phyloP scores from a whole-genome alignment of 2,888 invertebrate genomes.

The Tryphoninae sp. region DNA sequence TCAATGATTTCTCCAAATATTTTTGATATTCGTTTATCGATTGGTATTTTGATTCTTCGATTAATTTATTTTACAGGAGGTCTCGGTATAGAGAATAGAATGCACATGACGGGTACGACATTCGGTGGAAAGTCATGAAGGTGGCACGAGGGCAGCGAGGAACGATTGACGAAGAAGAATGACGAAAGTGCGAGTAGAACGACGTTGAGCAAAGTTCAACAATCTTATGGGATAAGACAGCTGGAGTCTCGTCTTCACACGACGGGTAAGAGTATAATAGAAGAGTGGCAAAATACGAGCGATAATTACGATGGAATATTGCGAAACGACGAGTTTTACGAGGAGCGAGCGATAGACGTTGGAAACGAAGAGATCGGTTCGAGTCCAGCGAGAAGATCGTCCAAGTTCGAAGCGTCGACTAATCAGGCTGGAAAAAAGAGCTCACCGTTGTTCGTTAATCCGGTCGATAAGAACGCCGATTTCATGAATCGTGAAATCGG shows the following conservation, averaged over 20 bases:
- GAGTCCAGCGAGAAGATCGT: not conserved
- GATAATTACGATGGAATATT: conserved; percentile 63
- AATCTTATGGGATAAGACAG: conserved; percentile 47
- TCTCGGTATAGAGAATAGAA: conserved; percentile 76
- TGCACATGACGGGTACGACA: conserved; percentile 76
- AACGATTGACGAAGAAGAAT: conserved; percentile 40
- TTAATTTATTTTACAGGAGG: conserved; percentile 68
- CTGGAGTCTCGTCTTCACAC: conserved; percentile 49
- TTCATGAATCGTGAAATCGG: not conserved
- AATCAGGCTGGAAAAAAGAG: conserved; percentile 36
- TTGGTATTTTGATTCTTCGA: too few relatives aligned
- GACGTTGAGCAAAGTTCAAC: conserved; percentile 27
- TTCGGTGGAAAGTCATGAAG: conserved; percentile 79
- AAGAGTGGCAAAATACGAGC: conserved; percentile 73
- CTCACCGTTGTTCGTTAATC: conserved; percentile 25
- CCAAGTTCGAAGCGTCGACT: conserved; percentile 31
- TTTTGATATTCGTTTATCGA: not conserved
- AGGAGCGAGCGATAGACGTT: conserved; percentile 76
- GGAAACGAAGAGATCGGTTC: conserved; percentile 47
- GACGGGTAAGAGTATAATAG: conserved; percentile 72
- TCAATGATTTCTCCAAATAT: not conserved
- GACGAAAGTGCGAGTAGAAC: conserved; percentile 17
- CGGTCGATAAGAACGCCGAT: conserved; percentile 4
- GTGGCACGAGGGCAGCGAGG: conserved; percentile 79
- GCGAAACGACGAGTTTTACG: conserved; percentile 71